Percentiles rank a stretch among this genome's conserved stretches.
phyloP scores from a whole-genome alignment of 2,888 invertebrate species.

The Poecilobothrus nobilitatus region DNA sequence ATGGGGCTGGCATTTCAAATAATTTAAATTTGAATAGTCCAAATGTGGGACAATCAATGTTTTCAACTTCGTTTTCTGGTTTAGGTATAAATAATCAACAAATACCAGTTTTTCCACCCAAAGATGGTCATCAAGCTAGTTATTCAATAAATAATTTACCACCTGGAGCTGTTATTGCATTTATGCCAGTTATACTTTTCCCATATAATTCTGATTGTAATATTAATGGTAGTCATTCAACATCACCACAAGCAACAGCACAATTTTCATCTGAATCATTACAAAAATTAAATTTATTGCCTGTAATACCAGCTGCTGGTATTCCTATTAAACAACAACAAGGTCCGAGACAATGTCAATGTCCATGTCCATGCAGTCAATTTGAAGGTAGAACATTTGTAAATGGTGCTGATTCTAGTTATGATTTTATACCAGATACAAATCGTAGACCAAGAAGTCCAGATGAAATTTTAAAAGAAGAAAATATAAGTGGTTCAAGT shows the following conservation, averaged over 20 bases:
- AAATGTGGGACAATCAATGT: slow-evolving; percentile 28
- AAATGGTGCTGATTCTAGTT: not conserved
- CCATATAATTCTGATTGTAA: slow-evolving; percentile 51
- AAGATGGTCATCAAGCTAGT: slow-evolving; percentile 37
- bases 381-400: not conserved
- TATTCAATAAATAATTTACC: slow-evolving; percentile 44
- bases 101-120: slow-evolving; percentile 39
- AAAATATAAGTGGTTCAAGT: not conserved
- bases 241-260: slow-evolving; percentile 32
- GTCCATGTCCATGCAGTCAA: slow-evolving; percentile 40
- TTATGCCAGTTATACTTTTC: slow-evolving; percentile 61
- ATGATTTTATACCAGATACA: not conserved
- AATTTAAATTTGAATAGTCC: not conserved
- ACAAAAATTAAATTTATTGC: slow-evolving; percentile 36
- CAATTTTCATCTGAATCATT: slow-evolving; percentile 25
- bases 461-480: not conserved
- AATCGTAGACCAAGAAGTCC: slow-evolving; percentile 4
- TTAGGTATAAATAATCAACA: slow-evolving; percentile 30
- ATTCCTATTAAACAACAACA: slow-evolving; percentile 5
- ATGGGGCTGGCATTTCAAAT: slow-evolving; percentile 7
- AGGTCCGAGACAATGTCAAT: slow-evolving; percentile 39
- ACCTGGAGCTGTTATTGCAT: slow-evolving; percentile 56
- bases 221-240: slow-evolving; percentile 38
- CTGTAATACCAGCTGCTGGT: slow-evolving; percentile 31
- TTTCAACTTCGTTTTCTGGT: slow-evolving; percentile 32